These are phyloP conservation scores for Sphaeridia pumilis DNA, from an alignment of 2,888 invertebrate genomes.

Conservation along the genomic window DNA sequence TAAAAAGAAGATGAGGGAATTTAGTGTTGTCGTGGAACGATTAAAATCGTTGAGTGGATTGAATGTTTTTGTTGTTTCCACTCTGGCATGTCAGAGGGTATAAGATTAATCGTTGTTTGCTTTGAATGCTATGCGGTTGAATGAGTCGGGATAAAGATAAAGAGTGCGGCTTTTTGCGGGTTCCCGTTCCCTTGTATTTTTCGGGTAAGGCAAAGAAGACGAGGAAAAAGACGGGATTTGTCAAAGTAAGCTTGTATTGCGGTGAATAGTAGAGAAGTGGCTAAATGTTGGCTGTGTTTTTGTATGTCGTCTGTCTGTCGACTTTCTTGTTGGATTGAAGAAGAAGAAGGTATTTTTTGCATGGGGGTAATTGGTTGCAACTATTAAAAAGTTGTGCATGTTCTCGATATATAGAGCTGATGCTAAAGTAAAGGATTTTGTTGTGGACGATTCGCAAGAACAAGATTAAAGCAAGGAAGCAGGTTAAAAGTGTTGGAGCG, in stretches of 20 bases:
- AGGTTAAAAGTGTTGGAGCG: no score
- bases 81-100: constrained; percentile 11
- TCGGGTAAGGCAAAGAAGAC: constrained; percentile 3
- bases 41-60: constrained; percentile 16
- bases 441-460: no score
- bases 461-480: no score
- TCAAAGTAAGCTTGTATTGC: no score
- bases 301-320: no score
- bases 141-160: constrained; percentile 15
- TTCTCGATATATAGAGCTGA: no score
- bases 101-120: constrained; percentile 35
- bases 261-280: no score
- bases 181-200: background rate
- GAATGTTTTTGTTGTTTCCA: constrained; percentile 18
- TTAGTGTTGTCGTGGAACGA: constrained; percentile 5
- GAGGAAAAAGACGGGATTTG: no score
- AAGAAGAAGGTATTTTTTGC: background rate
- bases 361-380: background rate
- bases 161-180: background rate
- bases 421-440: no score
- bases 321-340: no score
- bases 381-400: no score
- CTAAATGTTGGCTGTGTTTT: no score
- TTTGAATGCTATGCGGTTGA: constrained; percentile 22
- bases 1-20: constrained; percentile 2